Percentiles rank a stretch among this genome's conserved stretches.
These are phyloP conservation scores for Phrynocephalus forsythii DNA, from an alignment of 2,797 vertebrate species.

Conservation along the genomic window DNA sequence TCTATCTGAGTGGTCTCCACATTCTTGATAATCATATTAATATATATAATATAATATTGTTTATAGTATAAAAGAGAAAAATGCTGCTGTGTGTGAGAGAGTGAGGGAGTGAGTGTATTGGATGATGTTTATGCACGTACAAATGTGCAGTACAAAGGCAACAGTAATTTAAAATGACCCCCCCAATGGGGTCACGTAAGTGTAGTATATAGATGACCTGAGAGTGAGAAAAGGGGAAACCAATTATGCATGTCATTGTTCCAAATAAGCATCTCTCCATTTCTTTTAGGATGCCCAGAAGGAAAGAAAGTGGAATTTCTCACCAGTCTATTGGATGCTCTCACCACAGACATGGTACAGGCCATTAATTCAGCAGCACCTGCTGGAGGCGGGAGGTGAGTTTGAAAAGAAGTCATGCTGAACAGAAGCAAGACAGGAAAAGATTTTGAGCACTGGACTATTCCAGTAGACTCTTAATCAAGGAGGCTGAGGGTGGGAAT, in stretches of 20 bases:
- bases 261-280: slow-evolving; percentile 46
- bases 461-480: slow-evolving; percentile 32
- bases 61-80: too few species aligned
- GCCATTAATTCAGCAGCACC: slow-evolving; percentile 96
- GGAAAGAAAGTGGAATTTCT: slow-evolving; percentile 98
- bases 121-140: not conserved
- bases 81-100: too few species aligned
- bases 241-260: slow-evolving; percentile 7
- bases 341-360: slow-evolving; percentile 99
- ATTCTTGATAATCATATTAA: too few species aligned
- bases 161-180: not conserved
- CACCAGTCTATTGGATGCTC: slow-evolving; percentile 95
- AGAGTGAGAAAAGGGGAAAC: not conserved
- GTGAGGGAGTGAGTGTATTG: too few species aligned
- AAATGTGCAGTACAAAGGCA: not conserved
- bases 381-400: slow-evolving; percentile 97
- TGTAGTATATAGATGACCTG: not conserved
- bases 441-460: slow-evolving; percentile 21
- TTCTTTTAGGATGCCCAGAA: slow-evolving; percentile 91
- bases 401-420: slow-evolving; percentile 50
- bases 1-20: not conserved
- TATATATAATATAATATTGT: too few species aligned
- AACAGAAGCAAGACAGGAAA: slow-evolving; percentile 16
- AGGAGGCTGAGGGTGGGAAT: slow-evolving; percentile 4
- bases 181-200: not conserved